Evolutionary conservation across 2,888 invertebrate genomes (phyloP).

Genomic region (Lordiphosa fenestrarum): DNA sequence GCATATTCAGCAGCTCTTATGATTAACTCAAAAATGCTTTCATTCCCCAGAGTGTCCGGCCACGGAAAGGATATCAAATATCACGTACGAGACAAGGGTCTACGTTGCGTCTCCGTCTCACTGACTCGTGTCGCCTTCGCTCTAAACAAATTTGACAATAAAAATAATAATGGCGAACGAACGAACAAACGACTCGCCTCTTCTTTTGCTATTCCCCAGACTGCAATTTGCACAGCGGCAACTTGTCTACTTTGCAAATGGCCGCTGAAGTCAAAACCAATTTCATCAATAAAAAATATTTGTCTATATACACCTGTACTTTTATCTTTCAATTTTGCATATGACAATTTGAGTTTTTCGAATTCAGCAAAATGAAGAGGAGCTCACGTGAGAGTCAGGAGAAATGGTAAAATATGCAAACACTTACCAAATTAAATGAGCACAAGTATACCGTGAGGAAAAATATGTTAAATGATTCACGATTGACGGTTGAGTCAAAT

Average conservation of each 20-base stretch:
- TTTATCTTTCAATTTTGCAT: conserved; percentile 19
- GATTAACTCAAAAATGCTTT: conserved; percentile 50
- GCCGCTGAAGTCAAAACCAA: conserved; percentile 54
- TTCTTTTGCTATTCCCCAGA: conserved; percentile 56
- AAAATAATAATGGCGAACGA: conserved; percentile 44
- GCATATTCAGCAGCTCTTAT: conserved; percentile 45
- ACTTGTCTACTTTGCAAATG: conserved; percentile 71
- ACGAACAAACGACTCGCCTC: conserved; percentile 11
- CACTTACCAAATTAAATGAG: conserved; percentile 10
- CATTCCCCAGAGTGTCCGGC: conserved; percentile 65
- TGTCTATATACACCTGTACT: conserved; percentile 31
- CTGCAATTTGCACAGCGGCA: conserved; percentile 58
- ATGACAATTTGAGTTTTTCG: conserved; percentile 39
- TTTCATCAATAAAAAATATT: conserved; percentile 73
- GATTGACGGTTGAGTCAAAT: too few relatives aligned
- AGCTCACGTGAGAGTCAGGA: conserved; percentile 7
- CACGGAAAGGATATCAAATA: conserved; percentile 46
- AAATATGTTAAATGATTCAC: too few relatives aligned
- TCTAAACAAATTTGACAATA: conserved; percentile 65
- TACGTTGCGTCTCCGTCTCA: conserved; percentile 10
- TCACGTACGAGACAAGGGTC: conserved; percentile 74
- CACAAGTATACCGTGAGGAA: too few relatives aligned
- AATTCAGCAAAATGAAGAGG: conserved; percentile 19
- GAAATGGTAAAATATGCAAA: not conserved
- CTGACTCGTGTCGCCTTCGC: conserved; percentile 34